Evolutionary conservation across 2,113 vertebrate species (phyloP), one percentile per base, ranked within the genome.

Genomic region (Saguinus midas): DNA sequence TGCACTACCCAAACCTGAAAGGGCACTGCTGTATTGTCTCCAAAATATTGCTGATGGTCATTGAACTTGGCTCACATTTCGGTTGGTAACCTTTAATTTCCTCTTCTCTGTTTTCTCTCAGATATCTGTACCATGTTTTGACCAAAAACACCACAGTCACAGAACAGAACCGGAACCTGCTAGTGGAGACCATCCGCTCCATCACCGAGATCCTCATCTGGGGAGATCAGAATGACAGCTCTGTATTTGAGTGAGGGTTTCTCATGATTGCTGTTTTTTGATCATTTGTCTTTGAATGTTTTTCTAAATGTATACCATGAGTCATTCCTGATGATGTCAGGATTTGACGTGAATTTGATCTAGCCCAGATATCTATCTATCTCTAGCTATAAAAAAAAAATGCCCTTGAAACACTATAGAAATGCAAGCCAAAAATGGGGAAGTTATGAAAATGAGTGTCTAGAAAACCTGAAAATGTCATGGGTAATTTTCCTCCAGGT

Each of bases 181-280:
- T 99, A 12, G 99, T 99, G 81, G 99, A 99, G 98, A 99, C 99
- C 20, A 99, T 99, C 96, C 99, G 99, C 23, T 99, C 99, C 78
- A 99, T 99, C 95, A 99, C 99, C 0, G 99, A 99, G 98, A 99
- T 99, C 97, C 99, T 99, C 10, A 99, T 99, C 80, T 99, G 99
- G 99, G 99, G 99, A 6, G 99, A 99, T 97, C 99, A 99, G 95
- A 99, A 99, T 99, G 99, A 99, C 99, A 99, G 99, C 98, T 99
- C 99, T 3, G 99, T 99, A 3, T 99, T 99, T 97, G 99, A 99
- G 99, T 99, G 98, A 99, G 99, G 97, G 18, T 35, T 91, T 40
- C 93, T 40, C 16, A 16, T 37, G n/a, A 4, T 61, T 83, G 52
- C 50, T 48, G 87, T 48, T 58, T 79, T 91, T 40, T 11, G 8